A percentile compares a stretch with the other conserved stretches of the same genome.
Evolutionary conservation across 2,113 vertebrate species (phyloP).

Genomic region (Nannobrachium achirus): DNA sequence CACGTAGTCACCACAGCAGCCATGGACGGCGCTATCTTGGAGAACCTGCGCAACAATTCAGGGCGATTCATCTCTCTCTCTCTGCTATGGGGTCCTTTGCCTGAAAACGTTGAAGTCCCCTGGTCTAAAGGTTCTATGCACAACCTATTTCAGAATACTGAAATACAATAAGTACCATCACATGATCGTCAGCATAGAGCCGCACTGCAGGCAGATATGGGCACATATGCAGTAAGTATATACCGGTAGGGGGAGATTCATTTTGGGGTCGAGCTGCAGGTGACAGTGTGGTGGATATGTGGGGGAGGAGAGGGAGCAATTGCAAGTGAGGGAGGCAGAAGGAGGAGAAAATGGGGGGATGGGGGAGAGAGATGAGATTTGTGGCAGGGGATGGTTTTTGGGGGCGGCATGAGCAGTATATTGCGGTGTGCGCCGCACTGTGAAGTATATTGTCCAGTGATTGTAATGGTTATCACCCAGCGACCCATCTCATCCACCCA

Average conservation of each 20-base stretch:
- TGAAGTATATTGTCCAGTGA: constrained; percentile 57
- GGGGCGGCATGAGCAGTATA: constrained; percentile 40
- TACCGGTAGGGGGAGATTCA: constrained; percentile 52
- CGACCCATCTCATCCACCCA: constrained; percentile 39
- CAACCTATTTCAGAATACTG: too few relatives aligned
- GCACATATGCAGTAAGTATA: too few relatives aligned
- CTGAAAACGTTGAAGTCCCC: too few relatives aligned
- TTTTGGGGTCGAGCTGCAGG: constrained; percentile 54
- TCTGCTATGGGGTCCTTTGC: too few relatives aligned
- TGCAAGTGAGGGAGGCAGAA: background rate
- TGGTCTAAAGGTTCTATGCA: too few relatives aligned
- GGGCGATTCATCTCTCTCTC: too few relatives aligned
- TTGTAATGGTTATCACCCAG: constrained; percentile 54
- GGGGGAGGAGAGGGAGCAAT: constrained; percentile 19
- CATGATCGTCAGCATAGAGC: too few relatives aligned
- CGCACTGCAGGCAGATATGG: too few relatives aligned
- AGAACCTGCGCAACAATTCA: too few relatives aligned
- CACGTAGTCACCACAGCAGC: too few relatives aligned
- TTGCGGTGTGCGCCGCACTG: constrained; percentile 26
- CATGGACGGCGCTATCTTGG: too few relatives aligned
- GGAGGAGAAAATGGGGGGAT: constrained; percentile 28
- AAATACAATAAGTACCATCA: too few relatives aligned
- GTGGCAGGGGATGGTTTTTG: constrained; percentile 33
- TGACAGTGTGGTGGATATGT: constrained; percentile 4
- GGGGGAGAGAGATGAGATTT: constrained; percentile 27